Evolutionary conservation across 2,888 invertebrate species (phyloP).

Genomic region (Lordiphosa andalusiaca): DNA sequence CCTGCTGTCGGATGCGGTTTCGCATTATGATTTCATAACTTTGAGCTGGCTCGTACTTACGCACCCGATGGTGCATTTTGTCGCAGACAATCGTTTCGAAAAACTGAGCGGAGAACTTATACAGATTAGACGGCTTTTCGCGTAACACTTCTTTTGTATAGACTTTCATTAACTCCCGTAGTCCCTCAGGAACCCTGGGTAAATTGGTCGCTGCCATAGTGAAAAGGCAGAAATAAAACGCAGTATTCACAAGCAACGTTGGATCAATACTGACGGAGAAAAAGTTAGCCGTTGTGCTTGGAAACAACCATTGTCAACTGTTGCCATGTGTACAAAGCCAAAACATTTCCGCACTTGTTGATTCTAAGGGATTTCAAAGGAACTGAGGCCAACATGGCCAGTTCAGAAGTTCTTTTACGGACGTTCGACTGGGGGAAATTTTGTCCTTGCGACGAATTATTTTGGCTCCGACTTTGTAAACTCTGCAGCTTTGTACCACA

Average conservation of each 20-base stretch:
- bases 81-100: conserved; percentile 84
- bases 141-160: conserved; percentile 88
- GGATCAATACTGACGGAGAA: conserved; percentile 66
- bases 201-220: conserved; percentile 70
- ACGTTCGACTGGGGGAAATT: too few relatives aligned
- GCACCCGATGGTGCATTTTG: conserved; percentile 77
- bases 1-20: conserved; percentile 51
- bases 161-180: conserved; percentile 88
- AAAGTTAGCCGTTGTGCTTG: conserved; percentile 20
- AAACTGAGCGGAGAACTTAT: conserved; percentile 87
- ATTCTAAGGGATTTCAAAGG: neutral
- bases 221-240: conserved; percentile 1
- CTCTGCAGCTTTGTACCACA: too few relatives aligned
- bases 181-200: conserved; percentile 83
- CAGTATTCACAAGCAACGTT: conserved; percentile 40
- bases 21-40: conserved; percentile 62
- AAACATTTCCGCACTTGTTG: conserved; percentile 46
- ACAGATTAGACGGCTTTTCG: conserved; percentile 88
- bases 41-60: conserved; percentile 67
- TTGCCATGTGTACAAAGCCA: conserved; percentile 60
- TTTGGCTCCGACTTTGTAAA: too few relatives aligned
- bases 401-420: too few relatives aligned
- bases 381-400: neutral
- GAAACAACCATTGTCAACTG: conserved; percentile 38
- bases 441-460: too few relatives aligned